Percentiles rank a stretch among this genome's conserved stretches.
These are phyloP conservation scores for Haemorhous mexicanus DNA, from an alignment of 2,113 vertebrate species.

Conservation along the genomic window DNA sequence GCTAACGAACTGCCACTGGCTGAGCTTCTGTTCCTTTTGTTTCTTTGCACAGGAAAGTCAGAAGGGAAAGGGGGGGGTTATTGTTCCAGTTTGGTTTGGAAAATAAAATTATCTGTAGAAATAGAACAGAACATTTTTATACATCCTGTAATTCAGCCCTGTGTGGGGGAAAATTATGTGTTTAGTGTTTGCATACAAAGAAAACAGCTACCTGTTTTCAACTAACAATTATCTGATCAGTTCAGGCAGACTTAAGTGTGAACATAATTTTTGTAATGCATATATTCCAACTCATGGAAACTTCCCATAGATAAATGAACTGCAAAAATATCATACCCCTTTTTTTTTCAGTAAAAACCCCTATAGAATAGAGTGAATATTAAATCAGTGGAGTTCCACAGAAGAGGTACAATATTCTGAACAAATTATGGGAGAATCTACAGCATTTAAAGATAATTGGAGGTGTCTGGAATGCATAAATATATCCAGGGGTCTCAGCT, in stretches of 20 bases:
- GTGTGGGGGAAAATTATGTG: not conserved
- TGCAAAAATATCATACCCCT: not conserved
- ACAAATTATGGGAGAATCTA: not conserved
- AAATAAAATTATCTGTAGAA: slow-evolving; percentile 4
- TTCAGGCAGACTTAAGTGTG: not conserved
- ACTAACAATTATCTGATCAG: not conserved
- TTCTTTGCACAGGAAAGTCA: not conserved
- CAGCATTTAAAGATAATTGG: not conserved
- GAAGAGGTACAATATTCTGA: not conserved
- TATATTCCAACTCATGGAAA: not conserved
- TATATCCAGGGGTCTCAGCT: not conserved
- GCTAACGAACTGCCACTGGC: not conserved
- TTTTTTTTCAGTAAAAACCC: not conserved
- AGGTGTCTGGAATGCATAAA: not conserved
- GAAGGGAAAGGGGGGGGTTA: not conserved
- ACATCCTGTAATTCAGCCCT: not conserved
- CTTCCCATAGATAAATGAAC: not conserved
- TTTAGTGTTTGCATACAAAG: not conserved
- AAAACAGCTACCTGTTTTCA: not conserved
- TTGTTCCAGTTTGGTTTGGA: not conserved
- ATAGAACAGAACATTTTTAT: not conserved
- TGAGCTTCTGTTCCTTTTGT: not conserved
- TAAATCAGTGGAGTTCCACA: not conserved
- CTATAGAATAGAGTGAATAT: not conserved
- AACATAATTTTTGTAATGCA: not conserved